Conservation (phyloP, 2,888 invertebrate species). For the Bedellia somnulentella region DNA sequence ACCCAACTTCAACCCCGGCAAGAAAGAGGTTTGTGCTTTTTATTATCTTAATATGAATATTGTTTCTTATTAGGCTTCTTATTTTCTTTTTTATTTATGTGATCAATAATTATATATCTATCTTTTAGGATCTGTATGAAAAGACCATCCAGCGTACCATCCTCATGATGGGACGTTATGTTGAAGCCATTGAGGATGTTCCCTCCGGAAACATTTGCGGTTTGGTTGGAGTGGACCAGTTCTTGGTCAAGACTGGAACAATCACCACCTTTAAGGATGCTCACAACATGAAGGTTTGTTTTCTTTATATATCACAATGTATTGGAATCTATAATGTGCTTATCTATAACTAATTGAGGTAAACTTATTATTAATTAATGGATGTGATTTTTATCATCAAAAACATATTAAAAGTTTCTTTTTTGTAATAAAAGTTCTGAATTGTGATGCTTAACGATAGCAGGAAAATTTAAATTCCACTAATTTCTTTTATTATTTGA, state of each 20-base stretch:
- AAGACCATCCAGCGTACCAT: constrained; percentile 99
- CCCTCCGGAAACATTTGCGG: constrained; percentile 99
- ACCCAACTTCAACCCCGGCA: constrained; percentile 96
- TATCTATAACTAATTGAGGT: no score
- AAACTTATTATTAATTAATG: no score
- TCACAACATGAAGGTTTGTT: constrained; percentile 88
- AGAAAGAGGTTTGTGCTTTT: constrained; percentile 79
- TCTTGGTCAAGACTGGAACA: constrained; percentile 98
- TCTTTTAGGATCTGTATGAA: constrained; percentile 84
- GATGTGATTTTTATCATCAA: no score
- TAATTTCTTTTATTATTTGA: not conserved
- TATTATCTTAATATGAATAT: constrained; percentile 1
- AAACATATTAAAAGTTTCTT: no score
- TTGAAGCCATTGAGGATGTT: constrained; percentile 99
- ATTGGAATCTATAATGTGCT: not conserved
- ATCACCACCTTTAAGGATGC: constrained; percentile 99
- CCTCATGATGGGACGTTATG: constrained; percentile 99
- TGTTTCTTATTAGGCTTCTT: no score
- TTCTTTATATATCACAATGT: not conserved
- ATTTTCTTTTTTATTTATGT: no score
- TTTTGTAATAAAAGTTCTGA: no score
- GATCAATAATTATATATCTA: not conserved
- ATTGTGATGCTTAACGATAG: no score
- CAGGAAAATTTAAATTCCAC: constrained; percentile 1
- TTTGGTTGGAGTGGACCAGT: constrained; percentile 99